Base-by-base conservation (phyloP, 2,797 vertebrate species). In the Macrochelys suwanniensis region DNA sequence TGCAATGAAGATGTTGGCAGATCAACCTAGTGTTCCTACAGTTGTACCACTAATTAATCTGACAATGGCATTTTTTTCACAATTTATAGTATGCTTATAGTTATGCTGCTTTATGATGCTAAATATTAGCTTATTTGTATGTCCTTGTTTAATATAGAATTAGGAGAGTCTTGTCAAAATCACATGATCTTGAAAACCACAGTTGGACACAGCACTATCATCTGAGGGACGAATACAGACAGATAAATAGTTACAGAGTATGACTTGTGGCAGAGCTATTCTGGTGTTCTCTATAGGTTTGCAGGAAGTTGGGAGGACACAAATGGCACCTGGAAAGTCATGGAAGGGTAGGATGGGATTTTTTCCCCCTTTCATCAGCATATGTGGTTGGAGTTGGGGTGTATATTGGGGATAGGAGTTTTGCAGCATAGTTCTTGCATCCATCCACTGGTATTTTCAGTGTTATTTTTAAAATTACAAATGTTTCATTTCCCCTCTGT, bases 31-130 rank as follows among this genome's bases (percentile, higher is more conserved):
- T n/a, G 86, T 77, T 54, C 61, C 71, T 47, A 26, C 56, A 71
- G 10, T 61, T 93, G n/a, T 37, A 88, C 59, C 85, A 87, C 54
- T 33, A 92, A 93, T 89, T 84, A 65, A 88, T 82, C 80, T 88
- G 65, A 37, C 85, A 59, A 59, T 31, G 26, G 59, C 56, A 59
- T 28, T 59, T 59, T 93, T 79, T 37, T 16, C 50, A 5, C 71
- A 92, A 82, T 83, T 81, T 87, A 56, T 10, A 88, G 23, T 68
- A 77, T 37, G 57, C 74, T 92, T 90, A 80, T 11, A 50, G 26
- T n/a, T 54, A 84, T 76, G 45, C 37, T 80, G 54, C 8, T 92
- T 95, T 68, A 51, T 45, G 45, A 12, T 42, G 2, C 45, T 42
- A 7, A 19, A 11, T 9, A 68, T 6, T 82, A 87, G 10, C 88